phyloP scores from a whole-genome alignment of 2,797 vertebrate genomes.

The Galaxias olidus region DNA sequence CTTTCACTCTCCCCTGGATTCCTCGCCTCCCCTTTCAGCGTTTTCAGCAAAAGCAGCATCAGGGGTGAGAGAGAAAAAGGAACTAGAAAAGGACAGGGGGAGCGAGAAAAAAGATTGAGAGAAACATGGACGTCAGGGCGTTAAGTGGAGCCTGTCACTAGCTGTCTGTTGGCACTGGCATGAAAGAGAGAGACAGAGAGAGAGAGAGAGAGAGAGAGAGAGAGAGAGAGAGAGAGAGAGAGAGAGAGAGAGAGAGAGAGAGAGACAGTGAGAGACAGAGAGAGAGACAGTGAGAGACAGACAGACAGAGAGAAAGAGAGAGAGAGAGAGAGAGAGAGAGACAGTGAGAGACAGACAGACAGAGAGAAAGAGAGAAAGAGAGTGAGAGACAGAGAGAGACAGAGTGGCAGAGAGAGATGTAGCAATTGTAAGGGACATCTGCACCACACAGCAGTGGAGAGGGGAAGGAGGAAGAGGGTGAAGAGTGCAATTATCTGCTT shows the following conservation, averaged over 20 bases:
- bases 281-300: background rate
- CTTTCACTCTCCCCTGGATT: too few relatives aligned
- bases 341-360: background rate
- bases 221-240: background rate
- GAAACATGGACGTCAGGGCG: too few relatives aligned
- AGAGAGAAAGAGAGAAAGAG: background rate
- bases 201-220: too few relatives aligned
- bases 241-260: background rate
- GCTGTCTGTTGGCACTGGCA: too few relatives aligned
- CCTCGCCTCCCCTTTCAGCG: too few relatives aligned
- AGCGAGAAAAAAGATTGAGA: too few relatives aligned
- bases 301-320: background rate
- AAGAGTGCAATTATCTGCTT: conserved; percentile 9
- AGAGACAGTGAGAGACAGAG: background rate
- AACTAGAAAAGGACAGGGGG: too few relatives aligned
- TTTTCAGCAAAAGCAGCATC: too few relatives aligned
- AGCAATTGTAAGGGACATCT: conserved; percentile 22
- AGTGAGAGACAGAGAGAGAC: conserved; percentile 3
- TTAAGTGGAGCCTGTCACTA: too few relatives aligned
- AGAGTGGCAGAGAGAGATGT: background rate
- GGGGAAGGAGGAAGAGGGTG: background rate
- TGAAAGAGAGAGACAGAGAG: too few relatives aligned
- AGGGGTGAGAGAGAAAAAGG: too few relatives aligned
- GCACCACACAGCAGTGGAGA: background rate
- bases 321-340: background rate